Conservation (phyloP, 1,140 invertebrate genomes). For the Platyscapa corneri region DNA sequence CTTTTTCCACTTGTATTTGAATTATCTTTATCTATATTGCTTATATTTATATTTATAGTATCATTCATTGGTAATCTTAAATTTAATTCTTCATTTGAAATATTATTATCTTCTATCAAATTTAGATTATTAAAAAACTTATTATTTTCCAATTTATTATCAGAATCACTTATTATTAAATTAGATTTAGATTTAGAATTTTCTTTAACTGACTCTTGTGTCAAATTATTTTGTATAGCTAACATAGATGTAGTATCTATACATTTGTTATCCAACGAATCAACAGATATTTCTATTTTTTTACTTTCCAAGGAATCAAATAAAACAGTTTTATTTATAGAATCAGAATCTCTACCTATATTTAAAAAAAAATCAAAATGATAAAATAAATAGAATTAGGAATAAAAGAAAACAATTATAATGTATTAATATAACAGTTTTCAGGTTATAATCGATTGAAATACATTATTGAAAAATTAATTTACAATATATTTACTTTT, state of each 20-base stretch:
- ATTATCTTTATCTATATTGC: neutral
- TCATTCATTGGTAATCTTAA: neutral
- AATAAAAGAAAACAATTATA: too few species aligned
- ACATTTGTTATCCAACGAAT: slow-evolving; percentile 19
- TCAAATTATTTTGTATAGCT: neutral
- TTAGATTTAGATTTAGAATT: neutral
- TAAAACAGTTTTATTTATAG: neutral
- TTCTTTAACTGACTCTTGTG: neutral
- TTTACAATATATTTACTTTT: too few species aligned
- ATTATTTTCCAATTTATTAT: neutral
- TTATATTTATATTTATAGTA: neutral
- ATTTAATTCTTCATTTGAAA: neutral
- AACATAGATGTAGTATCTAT: slow-evolving; percentile 10
- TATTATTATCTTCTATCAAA: neutral
- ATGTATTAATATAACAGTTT: neutral
- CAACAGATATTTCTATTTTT: neutral
- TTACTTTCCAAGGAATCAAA: slow-evolving; percentile 22
- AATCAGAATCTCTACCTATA: slow-evolving; percentile 19
- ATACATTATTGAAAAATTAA: too few species aligned
- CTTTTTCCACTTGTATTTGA: neutral
- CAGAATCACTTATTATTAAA: neutral
- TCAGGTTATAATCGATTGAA: neutral
- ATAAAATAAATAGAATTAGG: too few species aligned
- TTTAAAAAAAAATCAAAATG: too few species aligned
- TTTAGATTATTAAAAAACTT: neutral